These are phyloP conservation scores for Lineus longissimus DNA, from an alignment of 1,140 invertebrate genomes.

Conservation along the genomic window DNA sequence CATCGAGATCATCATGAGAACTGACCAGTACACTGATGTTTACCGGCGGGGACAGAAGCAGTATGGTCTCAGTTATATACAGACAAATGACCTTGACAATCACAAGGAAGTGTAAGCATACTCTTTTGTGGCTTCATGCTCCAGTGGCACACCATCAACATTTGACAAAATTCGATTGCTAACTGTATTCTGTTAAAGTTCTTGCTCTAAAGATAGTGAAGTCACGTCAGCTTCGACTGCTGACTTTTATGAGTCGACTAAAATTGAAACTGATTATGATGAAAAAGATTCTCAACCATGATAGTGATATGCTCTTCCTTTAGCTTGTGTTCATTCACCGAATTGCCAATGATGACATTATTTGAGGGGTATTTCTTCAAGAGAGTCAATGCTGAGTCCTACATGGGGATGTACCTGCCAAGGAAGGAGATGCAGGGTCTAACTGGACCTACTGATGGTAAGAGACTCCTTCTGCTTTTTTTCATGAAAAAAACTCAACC, in stretches of 20 bases:
- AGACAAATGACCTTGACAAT: conserved; percentile 23
- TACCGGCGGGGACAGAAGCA: conserved; percentile 42
- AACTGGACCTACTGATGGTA: background rate
- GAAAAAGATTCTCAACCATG: too few species aligned
- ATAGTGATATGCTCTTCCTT: conserved; percentile 5
- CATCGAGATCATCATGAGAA: conserved; percentile 32
- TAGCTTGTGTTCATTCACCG: conserved; percentile 39
- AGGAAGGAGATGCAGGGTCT: background rate
- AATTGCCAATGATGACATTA: conserved; percentile 42
- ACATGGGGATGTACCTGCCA: conserved; percentile 19
- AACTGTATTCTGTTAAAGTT: too few species aligned
- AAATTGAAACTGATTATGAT: too few species aligned
- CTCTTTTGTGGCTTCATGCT: background rate
- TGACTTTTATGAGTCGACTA: background rate
- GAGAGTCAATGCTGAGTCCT: conserved; percentile 36
- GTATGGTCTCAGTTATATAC: conserved; percentile 41
- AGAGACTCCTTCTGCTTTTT: background rate
- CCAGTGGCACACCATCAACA: too few species aligned
- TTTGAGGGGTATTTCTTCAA: conserved; percentile 46
- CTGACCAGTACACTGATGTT: conserved; percentile 27
- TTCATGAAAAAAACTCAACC: background rate
- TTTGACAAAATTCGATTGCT: too few species aligned
- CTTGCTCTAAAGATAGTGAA: too few species aligned
- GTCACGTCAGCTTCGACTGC: background rate
- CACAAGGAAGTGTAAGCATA: conserved; percentile 33